Percentiles rank a stretch among this genome's conserved stretches.
phyloP scores from a whole-genome alignment of 2,113 vertebrate species.

The Gymnorhina tibicen region DNA sequence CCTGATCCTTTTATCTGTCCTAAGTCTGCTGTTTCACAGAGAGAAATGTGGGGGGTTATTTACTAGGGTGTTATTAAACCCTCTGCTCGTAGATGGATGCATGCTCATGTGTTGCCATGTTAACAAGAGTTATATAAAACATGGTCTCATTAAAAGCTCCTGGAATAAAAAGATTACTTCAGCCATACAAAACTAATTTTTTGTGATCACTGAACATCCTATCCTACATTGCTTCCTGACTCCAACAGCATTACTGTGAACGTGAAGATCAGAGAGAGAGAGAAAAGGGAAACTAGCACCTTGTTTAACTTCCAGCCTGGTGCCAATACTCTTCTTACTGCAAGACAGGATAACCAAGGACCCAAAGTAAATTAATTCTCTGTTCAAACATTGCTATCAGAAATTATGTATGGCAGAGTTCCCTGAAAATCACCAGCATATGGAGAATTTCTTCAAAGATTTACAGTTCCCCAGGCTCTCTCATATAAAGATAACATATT shows the following conservation, averaged over 20 bases:
- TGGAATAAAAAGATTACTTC: not conserved
- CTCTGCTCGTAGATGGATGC: not conserved
- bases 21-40: not conserved
- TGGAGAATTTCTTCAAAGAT: constrained; percentile 50
- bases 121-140: constrained; percentile 2
- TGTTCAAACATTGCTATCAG: constrained; percentile 33
- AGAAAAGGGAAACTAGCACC: not conserved
- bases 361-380: constrained; percentile 45
- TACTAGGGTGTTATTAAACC: not conserved
- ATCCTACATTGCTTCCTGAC: not conserved
- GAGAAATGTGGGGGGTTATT: not conserved
- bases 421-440: constrained; percentile 60
- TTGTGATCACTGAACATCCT: not conserved
- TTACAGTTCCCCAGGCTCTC: constrained; percentile 43
- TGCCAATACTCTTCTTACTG: constrained; percentile 10
- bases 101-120: not conserved
- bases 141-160: not conserved
- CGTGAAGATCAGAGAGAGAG: not conserved
- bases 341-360: constrained; percentile 19
- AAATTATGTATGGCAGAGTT: constrained; percentile 60
- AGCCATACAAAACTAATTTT: not conserved
- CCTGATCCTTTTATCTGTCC: not conserved
- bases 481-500: constrained; percentile 33
- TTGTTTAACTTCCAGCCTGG: constrained; percentile 7
- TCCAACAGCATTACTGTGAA: not conserved